phyloP scores from a whole-genome alignment of 1,140 invertebrate species.

The Watersipora subatra region DNA sequence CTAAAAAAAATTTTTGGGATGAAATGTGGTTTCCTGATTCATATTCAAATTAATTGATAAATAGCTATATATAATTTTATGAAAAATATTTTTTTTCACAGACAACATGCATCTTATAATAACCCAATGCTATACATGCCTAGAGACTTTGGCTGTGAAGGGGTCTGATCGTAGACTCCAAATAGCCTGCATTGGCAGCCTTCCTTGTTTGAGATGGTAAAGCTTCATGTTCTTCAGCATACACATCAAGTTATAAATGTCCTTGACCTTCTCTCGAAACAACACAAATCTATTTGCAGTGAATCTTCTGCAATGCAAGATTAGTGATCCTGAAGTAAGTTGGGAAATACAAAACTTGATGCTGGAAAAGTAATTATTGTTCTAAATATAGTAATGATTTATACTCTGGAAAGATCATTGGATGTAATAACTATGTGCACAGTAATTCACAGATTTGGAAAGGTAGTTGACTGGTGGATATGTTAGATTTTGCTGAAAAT shows the following conservation, averaged over 20 bases:
- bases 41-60: neutral
- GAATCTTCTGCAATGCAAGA: too few species aligned
- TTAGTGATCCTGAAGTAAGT: too few species aligned
- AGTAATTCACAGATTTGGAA: too few species aligned
- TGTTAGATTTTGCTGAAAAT: too few species aligned
- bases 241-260: neutral
- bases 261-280: neutral
- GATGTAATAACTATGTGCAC: too few species aligned
- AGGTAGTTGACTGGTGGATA: too few species aligned
- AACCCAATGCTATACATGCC: neutral
- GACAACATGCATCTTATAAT: neutral
- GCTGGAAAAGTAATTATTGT: too few species aligned
- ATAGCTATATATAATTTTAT: neutral
- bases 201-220: neutral
- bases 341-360: too few species aligned
- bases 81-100: neutral
- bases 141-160: neutral
- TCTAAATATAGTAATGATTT: too few species aligned
- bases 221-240: neutral
- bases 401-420: too few species aligned
- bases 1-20: neutral
- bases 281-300: neutral
- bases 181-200: neutral
- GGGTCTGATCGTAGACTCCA: neutral
- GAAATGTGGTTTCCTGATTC: neutral